Percentiles rank a stretch among this genome's conserved stretches.
Conservation (phyloP, 2,113 vertebrate genomes). For the Paracanthobrama guichenoti region DNA sequence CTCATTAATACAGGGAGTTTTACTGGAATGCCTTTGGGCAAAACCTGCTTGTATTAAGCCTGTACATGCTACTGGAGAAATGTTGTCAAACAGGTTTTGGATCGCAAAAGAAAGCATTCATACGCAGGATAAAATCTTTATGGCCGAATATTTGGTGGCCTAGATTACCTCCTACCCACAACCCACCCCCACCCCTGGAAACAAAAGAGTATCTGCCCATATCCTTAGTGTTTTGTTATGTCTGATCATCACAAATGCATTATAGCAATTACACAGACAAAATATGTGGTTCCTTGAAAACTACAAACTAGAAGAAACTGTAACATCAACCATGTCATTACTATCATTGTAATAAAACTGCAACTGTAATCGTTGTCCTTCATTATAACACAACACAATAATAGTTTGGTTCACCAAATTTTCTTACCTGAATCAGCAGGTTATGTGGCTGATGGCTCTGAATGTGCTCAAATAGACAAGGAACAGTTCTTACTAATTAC, state of each 20-base stretch:
- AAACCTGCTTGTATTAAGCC: neutral
- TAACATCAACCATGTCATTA: neutral
- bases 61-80: neutral
- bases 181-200: neutral
- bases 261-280: neutral
- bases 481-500: neutral
- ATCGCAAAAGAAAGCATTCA: neutral
- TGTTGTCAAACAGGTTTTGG: constrained; percentile 14
- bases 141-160: neutral
- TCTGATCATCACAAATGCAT: neutral
- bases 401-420: neutral
- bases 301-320: neutral
- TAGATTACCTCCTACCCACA: neutral
- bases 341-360: neutral
- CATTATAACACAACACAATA: neutral
- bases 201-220: neutral
- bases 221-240: neutral
- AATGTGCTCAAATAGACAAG: neutral
- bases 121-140: neutral
- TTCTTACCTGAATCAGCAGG: constrained; percentile 21
- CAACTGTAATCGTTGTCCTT: neutral
- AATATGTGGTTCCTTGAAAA: neutral
- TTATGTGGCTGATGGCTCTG: neutral
- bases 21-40: neutral
- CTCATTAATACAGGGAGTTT: neutral